Conservation (phyloP, 2,797 vertebrate genomes). For the Clarias pachynema region DNA sequence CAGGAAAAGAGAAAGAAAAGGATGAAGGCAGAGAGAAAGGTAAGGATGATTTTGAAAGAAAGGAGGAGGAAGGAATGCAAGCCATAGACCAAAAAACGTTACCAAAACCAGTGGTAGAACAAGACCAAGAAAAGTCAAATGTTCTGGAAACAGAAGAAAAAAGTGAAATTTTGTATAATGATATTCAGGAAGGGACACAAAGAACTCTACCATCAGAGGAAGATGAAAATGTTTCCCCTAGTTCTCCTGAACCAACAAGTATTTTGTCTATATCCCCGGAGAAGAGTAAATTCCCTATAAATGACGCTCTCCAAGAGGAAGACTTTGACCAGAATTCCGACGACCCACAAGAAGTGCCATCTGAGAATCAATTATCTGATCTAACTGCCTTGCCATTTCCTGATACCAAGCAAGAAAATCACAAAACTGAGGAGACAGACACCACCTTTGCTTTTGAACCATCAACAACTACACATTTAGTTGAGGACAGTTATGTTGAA, state of each 20-base stretch:
- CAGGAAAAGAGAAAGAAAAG: constrained; percentile 71
- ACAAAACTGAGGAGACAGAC: constrained; percentile 64
- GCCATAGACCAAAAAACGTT: constrained; percentile 38
- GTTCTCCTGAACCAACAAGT: not conserved
- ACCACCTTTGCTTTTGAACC: constrained; percentile 6
- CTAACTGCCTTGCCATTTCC: constrained; percentile 9
- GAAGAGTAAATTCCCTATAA: constrained; percentile 43
- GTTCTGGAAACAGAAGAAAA: constrained; percentile 13
- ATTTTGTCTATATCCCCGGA: constrained; percentile 26
- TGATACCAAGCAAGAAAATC: constrained; percentile 58
- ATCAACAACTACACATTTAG: not conserved
- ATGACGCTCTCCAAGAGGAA: constrained; percentile 61
- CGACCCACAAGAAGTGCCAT: constrained; percentile 25
- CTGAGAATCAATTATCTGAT: constrained; percentile 31
- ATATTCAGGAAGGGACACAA: constrained; percentile 30
- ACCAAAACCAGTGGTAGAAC: constrained; percentile 32
- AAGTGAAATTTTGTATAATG: not conserved
- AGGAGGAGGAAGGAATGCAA: constrained; percentile 56
- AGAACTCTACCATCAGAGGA: not conserved
- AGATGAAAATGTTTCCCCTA: constrained; percentile 19
- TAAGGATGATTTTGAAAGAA: constrained; percentile 31
- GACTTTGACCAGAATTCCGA: constrained; percentile 56
- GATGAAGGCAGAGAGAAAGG: constrained; percentile 49
- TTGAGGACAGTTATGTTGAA: constrained; percentile 17
- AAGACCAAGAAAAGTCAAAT: constrained; percentile 48